Base-by-base conservation (phyloP, 2,797 vertebrate species). In the Molossus alvarezi region DNA sequence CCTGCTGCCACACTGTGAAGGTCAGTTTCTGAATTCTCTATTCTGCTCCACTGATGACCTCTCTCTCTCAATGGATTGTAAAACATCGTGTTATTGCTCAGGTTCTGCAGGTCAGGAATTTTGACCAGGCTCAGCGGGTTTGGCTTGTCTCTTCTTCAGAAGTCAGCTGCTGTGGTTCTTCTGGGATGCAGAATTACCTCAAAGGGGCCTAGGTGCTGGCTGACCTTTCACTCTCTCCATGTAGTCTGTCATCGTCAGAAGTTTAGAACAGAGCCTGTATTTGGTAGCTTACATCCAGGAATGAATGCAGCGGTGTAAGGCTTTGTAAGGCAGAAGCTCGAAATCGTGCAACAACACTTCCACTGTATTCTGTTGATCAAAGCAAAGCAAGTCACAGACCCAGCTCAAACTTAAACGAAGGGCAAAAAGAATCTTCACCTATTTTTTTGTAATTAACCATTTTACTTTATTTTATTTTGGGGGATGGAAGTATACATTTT, bases 231-330 rank as follows among this genome's bases (percentile, higher is more conserved):
- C 1, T 84, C 21, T 88, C 15, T 85, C 17, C 45, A n/a, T 37
- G 17, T 53, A 25, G 21, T 53, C 27, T 83, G 3, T 79, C 53
- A 72, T 53, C 7, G 4, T 65, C 60, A 6, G 17, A 18, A 80
- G 17, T 25, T 37, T 53, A 82, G 15, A 80, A 37, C 25, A 27
- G 41, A 11, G 25, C 87, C 20, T 75, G 1, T 69, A 15, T 62
- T 76, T 75, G 14, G 14, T 69, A 83, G 13, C 45, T 91, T 91
- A 77, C 20, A 58, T 73, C 45, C n/a, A 83, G 82, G 67, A 81
- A 79, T 33, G n/a, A 88, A 60, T 55, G n/a, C 4, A 90, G 9
- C 5, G n/a, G 1, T 10, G 5, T 29, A 41, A 79, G 14, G 5
- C 21, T 33, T 67, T n/a, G 1, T 33, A 53, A 87, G 6, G 2